Conservation (phyloP, 2,113 vertebrate genomes). For the Serinus canaria region DNA sequence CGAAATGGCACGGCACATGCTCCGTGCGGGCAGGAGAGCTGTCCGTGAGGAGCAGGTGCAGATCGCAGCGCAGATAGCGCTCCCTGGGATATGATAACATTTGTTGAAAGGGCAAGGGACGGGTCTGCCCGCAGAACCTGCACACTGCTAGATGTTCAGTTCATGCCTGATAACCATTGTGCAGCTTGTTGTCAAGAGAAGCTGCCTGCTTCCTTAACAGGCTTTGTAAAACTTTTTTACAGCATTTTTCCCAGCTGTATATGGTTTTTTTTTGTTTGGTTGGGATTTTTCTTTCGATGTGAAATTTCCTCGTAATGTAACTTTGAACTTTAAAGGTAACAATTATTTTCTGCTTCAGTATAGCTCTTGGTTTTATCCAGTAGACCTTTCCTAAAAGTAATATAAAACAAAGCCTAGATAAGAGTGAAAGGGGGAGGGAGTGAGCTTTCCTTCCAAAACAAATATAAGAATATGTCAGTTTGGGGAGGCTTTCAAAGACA, state of each 20-base stretch:
- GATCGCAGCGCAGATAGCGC: background rate
- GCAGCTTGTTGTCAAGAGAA: background rate
- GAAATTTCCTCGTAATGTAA: background rate
- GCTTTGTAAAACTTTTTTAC: background rate
- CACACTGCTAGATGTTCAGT: background rate
- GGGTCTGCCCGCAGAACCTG: background rate
- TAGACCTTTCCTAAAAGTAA: background rate
- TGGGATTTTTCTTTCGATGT: background rate
- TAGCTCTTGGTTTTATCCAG: background rate
- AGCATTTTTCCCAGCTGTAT: background rate
- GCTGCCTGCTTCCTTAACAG: background rate
- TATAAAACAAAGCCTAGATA: background rate
- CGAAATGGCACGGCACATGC: conserved; percentile 8
- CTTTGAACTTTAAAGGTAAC: background rate
- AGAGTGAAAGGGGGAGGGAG: background rate
- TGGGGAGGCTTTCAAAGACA: background rate
- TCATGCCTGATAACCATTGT: background rate
- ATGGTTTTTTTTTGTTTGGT: background rate
- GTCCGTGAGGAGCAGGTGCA: background rate
- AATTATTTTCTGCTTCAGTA: background rate
- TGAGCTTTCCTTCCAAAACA: background rate
- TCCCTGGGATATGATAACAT: conserved; percentile 20
- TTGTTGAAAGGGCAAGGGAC: conserved; percentile 44
- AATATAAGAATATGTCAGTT: background rate
- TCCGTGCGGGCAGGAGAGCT: background rate